Base-by-base conservation (phyloP, 2,113 vertebrate species). In the Engystomops pustulosus region DNA sequence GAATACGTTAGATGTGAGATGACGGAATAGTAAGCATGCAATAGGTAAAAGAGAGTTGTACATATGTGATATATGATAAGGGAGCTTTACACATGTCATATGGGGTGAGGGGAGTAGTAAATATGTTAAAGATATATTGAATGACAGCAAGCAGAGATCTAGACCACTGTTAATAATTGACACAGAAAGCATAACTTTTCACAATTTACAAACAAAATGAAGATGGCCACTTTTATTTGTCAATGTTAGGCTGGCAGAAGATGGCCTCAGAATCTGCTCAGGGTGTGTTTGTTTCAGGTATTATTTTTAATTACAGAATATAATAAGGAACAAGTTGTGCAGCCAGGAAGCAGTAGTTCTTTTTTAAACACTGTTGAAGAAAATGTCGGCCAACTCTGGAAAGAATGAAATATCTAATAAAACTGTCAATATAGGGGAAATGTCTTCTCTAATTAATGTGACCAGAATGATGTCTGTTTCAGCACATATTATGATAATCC, bases 341-440 rank as follows among this genome's bases (percentile, higher is more conserved):
- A 25, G 55, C 55, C 55, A 58, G 12, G 55, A 58, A 58, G 8
- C 55, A 58, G 55, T 58, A 58, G 55, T 25, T 25, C 23, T 58
- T 27, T 25, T 58, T 9, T 58, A 58, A 58, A 58, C 55, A 58
- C n/a, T 58, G 55, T 25, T 11, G n/a, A 25, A 27, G 23, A 41
- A 41, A 41, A 41, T 58, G n/a, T n/a, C 25, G 23, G 55, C n/a
- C 55, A 11, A 25, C 55, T 58, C n/a, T 58, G 55, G 55, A 10
- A 58, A 25, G 55, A 23, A 25, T 58, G 23, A 58, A 58, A 58
- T 58, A 58, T 58, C 55, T 58, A 58, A 58, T 58, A 58, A 58
- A 58, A 11, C 55, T 58, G 55, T 25, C 55, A 58, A n/a, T 18
- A 58, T 10, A 3, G 23, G n/a, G 3, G 38, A 41, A 25, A 58